Evolutionary conservation across 2,113 vertebrate species (phyloP), one percentile per base, ranked within the genome.

Genomic region (Ptilonorhynchus violaceus): DNA sequence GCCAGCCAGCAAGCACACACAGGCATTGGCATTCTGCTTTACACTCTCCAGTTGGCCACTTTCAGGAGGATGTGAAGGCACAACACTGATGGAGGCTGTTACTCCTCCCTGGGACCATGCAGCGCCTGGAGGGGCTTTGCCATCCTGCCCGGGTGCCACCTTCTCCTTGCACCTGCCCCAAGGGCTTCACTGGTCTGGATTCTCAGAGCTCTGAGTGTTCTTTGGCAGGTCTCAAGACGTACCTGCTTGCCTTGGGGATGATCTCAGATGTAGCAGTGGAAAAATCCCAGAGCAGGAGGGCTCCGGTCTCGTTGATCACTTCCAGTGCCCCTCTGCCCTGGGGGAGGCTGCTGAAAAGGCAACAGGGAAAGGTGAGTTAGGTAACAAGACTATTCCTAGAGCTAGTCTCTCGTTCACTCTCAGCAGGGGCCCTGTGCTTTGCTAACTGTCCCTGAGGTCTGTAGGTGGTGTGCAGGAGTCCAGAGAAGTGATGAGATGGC

Each of bases 171-270:
- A 33, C 70, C 82, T 79, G 52, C 83, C 92, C 59, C 5, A 28
- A 74, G 59, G 84, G 66, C 85, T 79, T 83, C 72, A 83, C 59
- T 0, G 2, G 42, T 93, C 63, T 0, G 0, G 39, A 67, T 96
- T 94, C 93, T 96, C 92, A 96, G 92, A 94, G 85, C 78, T 93
- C 73, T 91, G 89, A 96, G 92, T 96, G 76, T 96, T 93, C 95
- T 96, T 96, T 97, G 96, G 96, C 96, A 97, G 96, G 96, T 96
- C 93, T 96, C 86, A 2, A 95, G 96, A 96, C 92, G 93, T 94
- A 96, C 96, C 96, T 96, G 96, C 94, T 95, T 93, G 81, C 96
- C 92, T 90, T 96, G 96, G 96, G 94, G 90, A 96, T 96, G 95
- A 94, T 90, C 78, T 88, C 93, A 95, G 96, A 96, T 95, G 93